Conservation (phyloP, 2,888 invertebrate genomes). For the Chironomus riparius region DNA sequence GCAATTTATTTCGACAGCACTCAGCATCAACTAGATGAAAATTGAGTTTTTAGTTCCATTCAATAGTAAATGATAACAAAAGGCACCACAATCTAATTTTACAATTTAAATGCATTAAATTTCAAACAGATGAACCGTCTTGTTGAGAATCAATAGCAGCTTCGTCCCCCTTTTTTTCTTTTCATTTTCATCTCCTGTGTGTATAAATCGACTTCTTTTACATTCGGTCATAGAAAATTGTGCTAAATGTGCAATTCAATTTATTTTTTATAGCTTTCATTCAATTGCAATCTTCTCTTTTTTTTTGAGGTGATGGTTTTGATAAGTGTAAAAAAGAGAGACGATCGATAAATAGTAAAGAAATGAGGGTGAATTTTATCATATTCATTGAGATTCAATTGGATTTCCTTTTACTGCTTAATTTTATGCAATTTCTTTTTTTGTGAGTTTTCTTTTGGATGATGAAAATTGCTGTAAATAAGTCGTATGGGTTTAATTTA, state of each 20-base stretch:
- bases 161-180: not conserved
- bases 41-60: too few species aligned
- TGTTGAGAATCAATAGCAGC: not conserved
- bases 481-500: not conserved
- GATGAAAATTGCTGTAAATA: not conserved
- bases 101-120: slow-evolving; percentile 12
- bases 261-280: not conserved
- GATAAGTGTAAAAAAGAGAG: not conserved
- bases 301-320: not conserved
- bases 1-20: too few species aligned
- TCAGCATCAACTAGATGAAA: too few species aligned
- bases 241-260: slow-evolving; percentile 6
- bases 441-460: not conserved
- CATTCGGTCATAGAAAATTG: not conserved
- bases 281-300: not conserved
- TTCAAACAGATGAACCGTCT: not conserved
- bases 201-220: too few species aligned
- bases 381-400: not conserved
- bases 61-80: not conserved
- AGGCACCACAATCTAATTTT: not conserved
- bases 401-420: not conserved
- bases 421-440: not conserved
- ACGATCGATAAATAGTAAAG: not conserved
- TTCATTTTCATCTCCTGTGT: not conserved
- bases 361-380: not conserved